Evolutionary conservation across 2,797 vertebrate genomes (phyloP), one percentile per base, ranked within the genome.

Genomic region (Podarcis siculus): DNA sequence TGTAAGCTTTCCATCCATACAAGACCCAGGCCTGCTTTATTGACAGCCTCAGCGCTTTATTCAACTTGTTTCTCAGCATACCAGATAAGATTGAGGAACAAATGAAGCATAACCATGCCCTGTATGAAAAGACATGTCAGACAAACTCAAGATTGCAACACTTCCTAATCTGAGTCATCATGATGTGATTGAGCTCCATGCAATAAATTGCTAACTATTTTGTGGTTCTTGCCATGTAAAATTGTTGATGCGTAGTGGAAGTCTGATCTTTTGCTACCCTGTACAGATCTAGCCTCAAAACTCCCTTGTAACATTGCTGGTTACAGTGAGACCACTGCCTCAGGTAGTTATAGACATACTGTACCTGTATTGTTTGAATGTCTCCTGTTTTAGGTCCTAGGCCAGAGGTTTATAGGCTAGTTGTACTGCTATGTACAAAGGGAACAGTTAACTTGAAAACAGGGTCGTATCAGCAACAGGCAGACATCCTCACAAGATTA

Each of bases 381-480:
- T 83, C 75, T 21, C 90, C 71, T 7, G 87, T 72, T 79, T 88
- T 75, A 78, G 8, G 84, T 86, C 55, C 32, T 2, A 90, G 92
- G 82, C 89, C 90, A 72, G 93, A 76, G 90, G 90, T 76, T 92
- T 92, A 96, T 96, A 96, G 96, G 96, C 96, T 92, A 94, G 71
- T 90, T 91, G 83, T 21, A 64, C 92, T 93, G 88, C 73, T 93
- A 95, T 64, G 61, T 66, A 91, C 73, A 91, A 72, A 92, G 89
- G 92, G 92, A 94, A 94, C 81, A 42, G 76, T 78, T 88, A 92
- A 94, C 92, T 92, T 76, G 58, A 92, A 87, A 87, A 96, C 93
- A 94, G 88, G 94, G 85, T 95, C 91, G 94, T 94, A 94, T 94
- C 95, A 86, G 94, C 82, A 92, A 95, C 93, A 89, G 92, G 64